phyloP scores from a whole-genome alignment of 2,113 vertebrate genomes.

The Ammodytes marinus region DNA sequence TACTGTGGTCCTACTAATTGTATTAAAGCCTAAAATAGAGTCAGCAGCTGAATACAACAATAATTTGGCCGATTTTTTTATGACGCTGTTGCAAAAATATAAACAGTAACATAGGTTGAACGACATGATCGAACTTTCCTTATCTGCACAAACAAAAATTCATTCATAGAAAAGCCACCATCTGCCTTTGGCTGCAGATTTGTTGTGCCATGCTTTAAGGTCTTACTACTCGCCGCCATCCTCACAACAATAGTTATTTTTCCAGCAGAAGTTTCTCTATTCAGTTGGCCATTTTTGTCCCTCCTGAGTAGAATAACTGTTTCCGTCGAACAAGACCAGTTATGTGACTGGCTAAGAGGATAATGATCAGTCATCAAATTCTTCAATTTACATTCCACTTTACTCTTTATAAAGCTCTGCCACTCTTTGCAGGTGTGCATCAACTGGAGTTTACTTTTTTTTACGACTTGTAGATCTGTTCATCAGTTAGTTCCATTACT shows the following conservation, averaged over 20 bases:
- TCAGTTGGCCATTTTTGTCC: neutral
- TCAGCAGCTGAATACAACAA: neutral
- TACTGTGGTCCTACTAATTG: neutral
- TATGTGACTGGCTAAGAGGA: neutral
- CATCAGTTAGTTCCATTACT: neutral
- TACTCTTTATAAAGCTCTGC: neutral
- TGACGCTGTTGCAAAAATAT: neutral
- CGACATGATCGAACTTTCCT: neutral
- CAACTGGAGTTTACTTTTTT: neutral
- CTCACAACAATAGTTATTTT: neutral
- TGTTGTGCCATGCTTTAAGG: neutral
- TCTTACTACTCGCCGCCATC: neutral
- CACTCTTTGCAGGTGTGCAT: neutral
- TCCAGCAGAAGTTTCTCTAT: neutral
- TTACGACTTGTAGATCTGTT: neutral
- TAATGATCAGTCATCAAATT: neutral
- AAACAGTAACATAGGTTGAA: neutral
- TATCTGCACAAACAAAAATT: conserved; percentile 1
- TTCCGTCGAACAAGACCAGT: neutral
- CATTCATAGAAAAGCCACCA: neutral
- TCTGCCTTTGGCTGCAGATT: conserved; percentile 13
- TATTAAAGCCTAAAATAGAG: neutral
- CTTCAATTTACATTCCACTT: neutral
- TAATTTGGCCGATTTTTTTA: neutral
- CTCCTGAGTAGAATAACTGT: neutral